Percentiles rank a stretch among this genome's conserved stretches.
These are phyloP conservation scores for Drosophila simulans DNA, from an alignment of 1,140 invertebrate genomes.

Conservation along the genomic window DNA sequence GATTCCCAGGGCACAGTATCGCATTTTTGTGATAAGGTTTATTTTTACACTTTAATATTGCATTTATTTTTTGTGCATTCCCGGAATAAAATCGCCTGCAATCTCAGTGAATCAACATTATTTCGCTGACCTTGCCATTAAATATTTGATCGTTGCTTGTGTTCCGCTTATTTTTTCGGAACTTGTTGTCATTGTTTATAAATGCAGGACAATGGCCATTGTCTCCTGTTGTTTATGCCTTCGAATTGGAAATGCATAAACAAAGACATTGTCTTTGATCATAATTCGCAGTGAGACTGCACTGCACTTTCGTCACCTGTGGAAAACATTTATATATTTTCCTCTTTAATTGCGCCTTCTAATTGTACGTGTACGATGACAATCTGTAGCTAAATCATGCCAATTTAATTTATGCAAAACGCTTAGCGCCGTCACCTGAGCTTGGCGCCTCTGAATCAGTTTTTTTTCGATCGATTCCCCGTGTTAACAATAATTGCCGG, in stretches of 20 bases:
- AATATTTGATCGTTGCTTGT: constrained; percentile 11
- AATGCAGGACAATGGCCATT: constrained; percentile 67
- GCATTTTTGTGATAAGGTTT: constrained; percentile 15
- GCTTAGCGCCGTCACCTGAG: constrained; percentile 60
- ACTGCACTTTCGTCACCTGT: constrained; percentile 32
- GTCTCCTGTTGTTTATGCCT: constrained; percentile 41
- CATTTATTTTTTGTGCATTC: not conserved
- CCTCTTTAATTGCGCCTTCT: constrained; percentile 46
- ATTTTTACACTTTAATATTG: not conserved
- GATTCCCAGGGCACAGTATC: not conserved
- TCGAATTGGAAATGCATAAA: constrained; percentile 6
- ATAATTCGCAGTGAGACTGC: constrained; percentile 7
- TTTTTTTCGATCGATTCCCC: constrained; percentile 17
- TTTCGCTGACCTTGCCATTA: constrained; percentile 23
- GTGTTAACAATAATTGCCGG: constrained; percentile 62
- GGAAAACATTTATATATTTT: not conserved
- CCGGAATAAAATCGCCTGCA: constrained; percentile 24
- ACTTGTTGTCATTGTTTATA: constrained; percentile 20
- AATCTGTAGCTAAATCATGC: constrained; percentile 61
- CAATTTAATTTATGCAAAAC: constrained; percentile 64
- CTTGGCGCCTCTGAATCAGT: constrained; percentile 53
- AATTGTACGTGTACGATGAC: constrained; percentile 56
- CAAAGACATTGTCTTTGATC: constrained; percentile 25
- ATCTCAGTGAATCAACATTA: constrained; percentile 28
- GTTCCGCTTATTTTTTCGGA: constrained; percentile 4